phyloP scores from a whole-genome alignment of 2,797 vertebrate genomes.

The Malurus leucopterus region DNA sequence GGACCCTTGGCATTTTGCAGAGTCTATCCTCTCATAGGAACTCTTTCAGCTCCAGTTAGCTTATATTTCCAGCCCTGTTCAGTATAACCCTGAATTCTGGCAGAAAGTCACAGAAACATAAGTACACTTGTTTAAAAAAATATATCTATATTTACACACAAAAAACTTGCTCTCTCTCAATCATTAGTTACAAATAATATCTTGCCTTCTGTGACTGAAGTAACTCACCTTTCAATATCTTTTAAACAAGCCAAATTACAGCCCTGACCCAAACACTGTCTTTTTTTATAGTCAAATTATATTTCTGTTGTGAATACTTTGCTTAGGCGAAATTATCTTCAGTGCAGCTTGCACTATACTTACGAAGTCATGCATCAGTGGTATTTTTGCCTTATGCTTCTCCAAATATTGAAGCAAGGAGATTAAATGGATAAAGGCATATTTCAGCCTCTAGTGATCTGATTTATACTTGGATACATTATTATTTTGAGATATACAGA shows the following conservation, averaged over 20 bases:
- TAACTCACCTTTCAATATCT: not conserved
- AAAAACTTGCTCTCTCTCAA: not conserved
- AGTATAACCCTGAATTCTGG: not conserved
- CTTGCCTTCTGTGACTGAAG: not conserved
- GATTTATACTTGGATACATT: not conserved
- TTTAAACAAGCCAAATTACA: not conserved
- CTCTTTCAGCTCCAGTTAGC: not conserved
- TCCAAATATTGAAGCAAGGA: not conserved
- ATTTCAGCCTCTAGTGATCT: not conserved
- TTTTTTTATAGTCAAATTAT: not conserved
- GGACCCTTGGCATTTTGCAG: not conserved
- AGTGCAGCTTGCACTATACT: not conserved
- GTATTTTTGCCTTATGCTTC: not conserved
- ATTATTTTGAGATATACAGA: not conserved
- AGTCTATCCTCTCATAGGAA: not conserved
- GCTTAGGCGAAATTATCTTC: not conserved
- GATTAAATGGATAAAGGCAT: not conserved
- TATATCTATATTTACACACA: not conserved
- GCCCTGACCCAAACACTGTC: not conserved
- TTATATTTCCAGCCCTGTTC: not conserved
- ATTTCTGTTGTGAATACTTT: not conserved
- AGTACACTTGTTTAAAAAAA: not conserved
- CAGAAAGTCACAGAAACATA: not conserved
- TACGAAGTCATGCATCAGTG: not conserved
- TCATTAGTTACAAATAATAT: not conserved